These are phyloP conservation scores for Octonoba sinensis DNA, from an alignment of 2,888 invertebrate species.

Conservation along the genomic window DNA sequence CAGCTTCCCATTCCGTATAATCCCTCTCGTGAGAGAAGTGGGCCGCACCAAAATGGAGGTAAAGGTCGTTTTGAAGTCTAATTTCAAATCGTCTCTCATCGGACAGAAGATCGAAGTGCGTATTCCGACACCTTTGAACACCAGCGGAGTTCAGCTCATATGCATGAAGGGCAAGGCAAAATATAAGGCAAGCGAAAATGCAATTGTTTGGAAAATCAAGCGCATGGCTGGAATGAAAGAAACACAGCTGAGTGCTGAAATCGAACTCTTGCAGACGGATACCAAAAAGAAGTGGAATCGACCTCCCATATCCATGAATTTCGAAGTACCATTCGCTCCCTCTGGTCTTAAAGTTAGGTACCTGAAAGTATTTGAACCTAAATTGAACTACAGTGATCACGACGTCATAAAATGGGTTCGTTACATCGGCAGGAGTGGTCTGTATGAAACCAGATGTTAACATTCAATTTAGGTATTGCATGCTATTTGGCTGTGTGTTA, in stretches of 20 bases:
- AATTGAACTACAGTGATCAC: constrained; percentile 99
- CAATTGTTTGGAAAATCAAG: constrained; percentile 90
- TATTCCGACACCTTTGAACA: constrained; percentile 98
- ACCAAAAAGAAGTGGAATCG: constrained; percentile 99
- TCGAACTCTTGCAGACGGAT: constrained; percentile 96
- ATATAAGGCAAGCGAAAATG: constrained; percentile 99
- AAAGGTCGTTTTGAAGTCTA: constrained; percentile 98
- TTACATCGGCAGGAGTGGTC: constrained; percentile 98
- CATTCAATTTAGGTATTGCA: constrained; percentile 47
- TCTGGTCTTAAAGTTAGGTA: constrained; percentile 99
- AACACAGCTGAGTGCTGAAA: constrained; percentile 98
- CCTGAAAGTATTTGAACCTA: constrained; percentile 98
- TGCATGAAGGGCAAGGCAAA: constrained; percentile 99
- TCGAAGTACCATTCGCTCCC: constrained; percentile 98
- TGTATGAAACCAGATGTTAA: constrained; percentile 98
- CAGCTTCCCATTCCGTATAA: constrained; percentile 98
- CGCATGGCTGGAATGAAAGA: constrained; percentile 91
- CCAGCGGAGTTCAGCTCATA: constrained; percentile 97
- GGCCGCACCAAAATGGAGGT: constrained; percentile 99
- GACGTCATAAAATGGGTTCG: constrained; percentile 99
- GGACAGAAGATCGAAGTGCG: constrained; percentile 99
- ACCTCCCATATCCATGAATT: constrained; percentile 99
- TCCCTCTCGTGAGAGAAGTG: constrained; percentile 96
- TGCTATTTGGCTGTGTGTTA: constrained; percentile 58
- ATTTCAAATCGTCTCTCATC: constrained; percentile 96